Evolutionary conservation across 2,888 invertebrate species (phyloP), one percentile per base, ranked within the genome.

Genomic region (Sphaerophoria taeniata): DNA sequence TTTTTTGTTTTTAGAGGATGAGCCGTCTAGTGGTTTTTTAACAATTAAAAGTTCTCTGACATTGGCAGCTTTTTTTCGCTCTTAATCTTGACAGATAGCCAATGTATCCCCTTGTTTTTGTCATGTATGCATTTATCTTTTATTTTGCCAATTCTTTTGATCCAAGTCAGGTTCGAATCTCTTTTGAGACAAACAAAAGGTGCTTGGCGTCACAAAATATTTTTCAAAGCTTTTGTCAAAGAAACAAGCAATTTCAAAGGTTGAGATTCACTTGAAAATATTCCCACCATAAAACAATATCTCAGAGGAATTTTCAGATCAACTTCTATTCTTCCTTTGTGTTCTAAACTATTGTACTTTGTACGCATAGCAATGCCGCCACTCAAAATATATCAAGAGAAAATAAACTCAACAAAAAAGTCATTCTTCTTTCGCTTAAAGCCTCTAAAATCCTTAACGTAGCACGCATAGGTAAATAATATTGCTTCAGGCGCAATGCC

Each of bases 291-390:
- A 58, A 16, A 14, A 58, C 16, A 65, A 65, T 36, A 36, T 7
- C 9, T 51, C 0, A 36, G n/a, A n/a, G n/a, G n/a, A 49, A 67
- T 6, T 39, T 16, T 53, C 6, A n/a, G 67, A 67, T 36, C 53
- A 53, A 53, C 39, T 67, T 53, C 39, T 36, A 31, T 53, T 53
- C 39, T 67, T 31, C 51, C 39, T 67, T 67, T 67, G 53, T 53
- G n/a, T 14, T 67, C 39, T 53, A 9, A n/a, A 24, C 51, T 43
- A 31, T 33, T 53, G 53, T 67, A 24, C 67, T 53, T 53, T 14
- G 14, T 53, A 39, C 53, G 67, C 67, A 53, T 67, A 14, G 53
- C 43, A 39, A 53, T 9, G 63, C 49, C 6, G 47, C 12, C 36
- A 6, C 16, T 51, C 33, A 60, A 45, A 61, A 45, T n/a, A 36